Conservation (phyloP, 2,888 invertebrate genomes). For the Notocelia uddmanniana region DNA sequence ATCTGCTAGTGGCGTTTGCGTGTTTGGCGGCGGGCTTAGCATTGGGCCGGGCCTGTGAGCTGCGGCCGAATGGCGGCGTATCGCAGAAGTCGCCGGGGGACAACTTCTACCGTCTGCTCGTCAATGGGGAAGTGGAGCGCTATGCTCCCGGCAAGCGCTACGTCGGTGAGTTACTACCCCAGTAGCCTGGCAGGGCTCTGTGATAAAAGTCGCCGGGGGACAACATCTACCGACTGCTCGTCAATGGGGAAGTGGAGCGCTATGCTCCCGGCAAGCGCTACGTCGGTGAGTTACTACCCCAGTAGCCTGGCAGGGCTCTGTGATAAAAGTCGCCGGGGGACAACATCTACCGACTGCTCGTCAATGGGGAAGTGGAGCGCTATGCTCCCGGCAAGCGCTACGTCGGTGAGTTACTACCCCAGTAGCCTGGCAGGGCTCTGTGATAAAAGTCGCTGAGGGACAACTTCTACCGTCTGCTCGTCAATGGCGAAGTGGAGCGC, state of each 20-base stretch:
- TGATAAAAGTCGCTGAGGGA: constrained; percentile 89
- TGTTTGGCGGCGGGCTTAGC: constrained; percentile 49
- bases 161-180: constrained; percentile 85
- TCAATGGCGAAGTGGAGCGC: constrained; percentile 92
- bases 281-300: constrained; percentile 85
- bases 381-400: constrained; percentile 94
- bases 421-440: not conserved
- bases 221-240: constrained; percentile 93
- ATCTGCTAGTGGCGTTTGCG: constrained; percentile 48
- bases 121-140: constrained; percentile 92
- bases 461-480: constrained; percentile 93
- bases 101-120: constrained; percentile 93
- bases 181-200: not conserved
- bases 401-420: constrained; percentile 85
- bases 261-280: constrained; percentile 94
- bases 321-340: constrained; percentile 89
- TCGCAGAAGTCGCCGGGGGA: constrained; percentile 90
- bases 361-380: constrained; percentile 92
- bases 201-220: constrained; percentile 89
- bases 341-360: constrained; percentile 93
- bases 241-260: constrained; percentile 92
- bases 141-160: constrained; percentile 94
- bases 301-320: not conserved
- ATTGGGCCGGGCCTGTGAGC: constrained; percentile 68
- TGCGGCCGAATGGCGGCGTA: constrained; percentile 66